Percentiles rank a stretch among this genome's conserved stretches.
These are phyloP conservation scores for Porites lutea DNA, from an alignment of 64 coral and sea anemone species.

Conservation along the genomic window DNA sequence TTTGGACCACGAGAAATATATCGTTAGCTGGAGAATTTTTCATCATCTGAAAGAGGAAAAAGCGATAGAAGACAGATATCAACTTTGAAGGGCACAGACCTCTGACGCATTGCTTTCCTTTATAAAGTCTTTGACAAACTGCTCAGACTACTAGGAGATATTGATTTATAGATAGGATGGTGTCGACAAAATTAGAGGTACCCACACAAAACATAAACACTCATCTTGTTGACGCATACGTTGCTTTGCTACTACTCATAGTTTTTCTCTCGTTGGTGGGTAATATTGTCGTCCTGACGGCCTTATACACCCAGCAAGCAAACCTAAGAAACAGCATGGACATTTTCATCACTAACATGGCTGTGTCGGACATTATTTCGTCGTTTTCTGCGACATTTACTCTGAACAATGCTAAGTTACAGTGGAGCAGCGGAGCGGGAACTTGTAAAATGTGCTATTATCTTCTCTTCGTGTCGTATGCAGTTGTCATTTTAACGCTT, in stretches of 20 bases:
- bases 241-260: background rate
- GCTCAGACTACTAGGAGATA: too few relatives aligned
- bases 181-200: background rate
- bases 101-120: background rate
- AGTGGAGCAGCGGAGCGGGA: background rate
- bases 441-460: constrained; percentile 36
- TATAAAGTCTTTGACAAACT: background rate
- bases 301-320: background rate
- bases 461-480: constrained; percentile 25
- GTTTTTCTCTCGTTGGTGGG: constrained; percentile 8
- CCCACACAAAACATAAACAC: background rate
- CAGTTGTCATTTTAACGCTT: constrained; percentile 3
- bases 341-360: constrained; percentile 27
- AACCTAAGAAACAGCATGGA: constrained; percentile 20
- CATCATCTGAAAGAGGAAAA: too few relatives aligned
- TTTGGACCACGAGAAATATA: background rate
- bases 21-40: background rate
- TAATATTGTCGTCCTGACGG: constrained; percentile 1
- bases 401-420: constrained; percentile 43
- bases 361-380: constrained; percentile 21
- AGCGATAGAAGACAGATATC: too few relatives aligned
- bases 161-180: background rate
- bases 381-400: constrained; percentile 47
- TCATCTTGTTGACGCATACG: constrained; percentile 6
- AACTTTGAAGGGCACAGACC: too few relatives aligned